Conservation (phyloP, 2,113 vertebrate species). For the Hymenochirus boettgeri region DNA sequence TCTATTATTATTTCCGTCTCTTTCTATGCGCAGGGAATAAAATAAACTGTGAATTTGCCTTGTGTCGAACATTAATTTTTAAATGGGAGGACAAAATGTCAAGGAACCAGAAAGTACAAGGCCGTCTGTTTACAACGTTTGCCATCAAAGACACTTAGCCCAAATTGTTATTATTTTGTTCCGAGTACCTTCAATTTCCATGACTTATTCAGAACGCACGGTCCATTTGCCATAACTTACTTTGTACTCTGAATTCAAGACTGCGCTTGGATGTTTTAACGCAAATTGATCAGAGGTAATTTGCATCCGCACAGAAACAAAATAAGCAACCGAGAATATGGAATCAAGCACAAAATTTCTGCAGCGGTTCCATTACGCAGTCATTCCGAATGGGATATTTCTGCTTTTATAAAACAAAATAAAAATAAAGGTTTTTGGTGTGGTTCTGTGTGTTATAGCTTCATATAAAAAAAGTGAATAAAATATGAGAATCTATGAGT, state of each 20-base stretch:
- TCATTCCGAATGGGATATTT: no score
- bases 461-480: no score
- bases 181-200: neutral
- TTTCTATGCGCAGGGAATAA: neutral
- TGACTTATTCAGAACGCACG: neutral
- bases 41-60: neutral
- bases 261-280: neutral
- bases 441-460: no score
- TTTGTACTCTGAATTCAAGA: neutral
- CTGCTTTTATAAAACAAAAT: no score
- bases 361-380: no score
- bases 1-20: neutral
- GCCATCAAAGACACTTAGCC: neutral
- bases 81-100: slow-evolving; percentile 7
- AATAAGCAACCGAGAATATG: no score
- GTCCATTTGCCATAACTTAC: neutral
- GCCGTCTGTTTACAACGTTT: neutral
- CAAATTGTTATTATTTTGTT: neutral
- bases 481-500: no score
- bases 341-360: no score
- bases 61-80: neutral
- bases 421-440: no score
- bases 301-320: no score
- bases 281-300: no score
- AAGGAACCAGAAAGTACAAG: neutral